Conservation (phyloP, 2,797 vertebrate species). For the Enteromius argenteus region DNA sequence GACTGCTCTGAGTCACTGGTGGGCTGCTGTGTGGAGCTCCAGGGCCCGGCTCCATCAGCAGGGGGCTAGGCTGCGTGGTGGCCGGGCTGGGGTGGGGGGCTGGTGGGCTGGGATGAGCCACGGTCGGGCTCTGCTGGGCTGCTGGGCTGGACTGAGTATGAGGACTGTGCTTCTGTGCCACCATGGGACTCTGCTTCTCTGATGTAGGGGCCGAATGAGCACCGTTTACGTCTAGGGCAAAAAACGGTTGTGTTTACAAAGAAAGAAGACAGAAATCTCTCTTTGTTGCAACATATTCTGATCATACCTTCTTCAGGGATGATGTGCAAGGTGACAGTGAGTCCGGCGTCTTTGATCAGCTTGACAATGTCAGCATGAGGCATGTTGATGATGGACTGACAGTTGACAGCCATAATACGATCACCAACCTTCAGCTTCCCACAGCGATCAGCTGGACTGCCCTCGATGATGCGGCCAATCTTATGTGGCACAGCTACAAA, state of each 20-base stretch:
- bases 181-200: slow-evolving; percentile 97
- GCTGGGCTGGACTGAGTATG: slow-evolving; percentile 88
- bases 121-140: slow-evolving; percentile 81
- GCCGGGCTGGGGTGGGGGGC: slow-evolving; percentile 69
- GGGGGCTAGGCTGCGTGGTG: slow-evolving; percentile 67
- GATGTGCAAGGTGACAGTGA: slow-evolving; percentile 97
- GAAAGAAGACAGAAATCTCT: slow-evolving; percentile 1
- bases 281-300: background rate
- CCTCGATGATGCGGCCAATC: slow-evolving; percentile 98
- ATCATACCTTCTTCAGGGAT: slow-evolving; percentile 98
- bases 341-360: slow-evolving; percentile 98
- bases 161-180: slow-evolving; percentile 95
- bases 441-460: slow-evolving; percentile 97
- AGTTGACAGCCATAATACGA: slow-evolving; percentile 97
- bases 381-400: slow-evolving; percentile 99
- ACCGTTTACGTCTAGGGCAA: slow-evolving; percentile 83
- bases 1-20: slow-evolving; percentile 68
- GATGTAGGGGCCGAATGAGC: slow-evolving; percentile 93
- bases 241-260: background rate
- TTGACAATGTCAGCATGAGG: slow-evolving; percentile 99
- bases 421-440: slow-evolving; percentile 98
- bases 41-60: slow-evolving; percentile 69
- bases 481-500: slow-evolving; percentile 95
- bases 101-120: slow-evolving; percentile 70
- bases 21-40: slow-evolving; percentile 67